These are phyloP conservation scores for Haliclona indistincta DNA, from an alignment of 37 sponge, comb jelly and placozoan genomes.

Conservation along the genomic window DNA sequence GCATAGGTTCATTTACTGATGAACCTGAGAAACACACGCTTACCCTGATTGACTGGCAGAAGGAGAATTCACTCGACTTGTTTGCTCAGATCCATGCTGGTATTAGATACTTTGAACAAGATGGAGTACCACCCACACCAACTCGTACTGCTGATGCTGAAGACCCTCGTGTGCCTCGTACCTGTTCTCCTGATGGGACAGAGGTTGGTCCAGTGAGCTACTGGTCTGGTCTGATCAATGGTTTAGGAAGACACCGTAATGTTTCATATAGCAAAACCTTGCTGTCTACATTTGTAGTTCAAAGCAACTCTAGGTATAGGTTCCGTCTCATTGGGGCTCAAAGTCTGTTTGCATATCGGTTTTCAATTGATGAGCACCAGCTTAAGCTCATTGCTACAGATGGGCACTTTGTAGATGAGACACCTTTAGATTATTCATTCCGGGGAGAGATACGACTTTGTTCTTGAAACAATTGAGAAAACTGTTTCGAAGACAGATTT, in stretches of 20 bases:
- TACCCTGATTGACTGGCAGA: constrained; percentile 72
- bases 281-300: constrained; percentile 30
- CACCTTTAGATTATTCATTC: constrained; percentile 49
- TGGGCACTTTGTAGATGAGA: constrained; percentile 26
- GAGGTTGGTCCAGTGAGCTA: constrained; percentile 62
- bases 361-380: constrained; percentile 59
- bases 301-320: constrained; percentile 17
- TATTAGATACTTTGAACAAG: no score
- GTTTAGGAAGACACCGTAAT: constrained; percentile 31
- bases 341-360: constrained; percentile 29
- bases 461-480: constrained; percentile 37
- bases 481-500: constrained; percentile 11
- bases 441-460: constrained; percentile 66
- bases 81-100: no score
- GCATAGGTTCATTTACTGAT: neutral
- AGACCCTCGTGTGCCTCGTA: neutral
- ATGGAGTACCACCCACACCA: no score
- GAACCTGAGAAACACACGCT: constrained; percentile 70
- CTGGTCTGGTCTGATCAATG: constrained; percentile 61
- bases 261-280: constrained; percentile 2
- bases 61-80: neutral
- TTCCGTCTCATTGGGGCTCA: constrained; percentile 64
- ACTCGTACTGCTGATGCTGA: no score
- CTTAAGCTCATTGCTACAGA: constrained; percentile 57
- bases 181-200: constrained; percentile 43